Conservation (phyloP, 2,888 invertebrate species). For the Drosophila yooni region DNA sequence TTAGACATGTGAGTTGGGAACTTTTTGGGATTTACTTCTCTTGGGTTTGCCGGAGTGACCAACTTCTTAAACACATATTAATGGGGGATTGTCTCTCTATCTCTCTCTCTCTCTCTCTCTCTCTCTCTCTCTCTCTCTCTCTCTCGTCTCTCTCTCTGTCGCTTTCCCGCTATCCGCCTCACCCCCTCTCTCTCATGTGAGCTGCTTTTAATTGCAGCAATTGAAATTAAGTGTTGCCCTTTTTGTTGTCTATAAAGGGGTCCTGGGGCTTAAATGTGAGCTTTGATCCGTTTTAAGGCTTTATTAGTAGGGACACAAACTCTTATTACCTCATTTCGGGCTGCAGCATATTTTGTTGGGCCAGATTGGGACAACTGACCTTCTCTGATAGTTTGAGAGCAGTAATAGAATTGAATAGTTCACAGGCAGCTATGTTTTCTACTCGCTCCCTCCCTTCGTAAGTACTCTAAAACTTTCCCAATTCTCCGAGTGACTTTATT, state of each 20-base stretch:
- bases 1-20: slow-evolving; percentile 77
- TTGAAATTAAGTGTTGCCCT: slow-evolving; percentile 77
- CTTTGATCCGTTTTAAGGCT: slow-evolving; percentile 45
- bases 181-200: slow-evolving; percentile 46
- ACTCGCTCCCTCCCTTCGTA: neutral
- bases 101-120: no score
- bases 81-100: slow-evolving; percentile 23
- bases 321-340: slow-evolving; percentile 59
- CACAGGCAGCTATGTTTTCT: slow-evolving; percentile 1
- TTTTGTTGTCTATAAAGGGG: slow-evolving; percentile 42
- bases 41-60: slow-evolving; percentile 46
- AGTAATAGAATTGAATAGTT: slow-evolving; percentile 57
- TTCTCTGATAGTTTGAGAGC: slow-evolving; percentile 14
- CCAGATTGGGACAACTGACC: slow-evolving; percentile 27
- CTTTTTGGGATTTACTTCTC: slow-evolving; percentile 36
- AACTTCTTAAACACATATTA: slow-evolving; percentile 77
- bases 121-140: neutral
- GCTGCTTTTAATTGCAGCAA: slow-evolving; percentile 74
- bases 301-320: slow-evolving; percentile 61
- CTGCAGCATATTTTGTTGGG: neutral
- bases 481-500: slow-evolving; percentile 10
- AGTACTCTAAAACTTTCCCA: slow-evolving; percentile 10
- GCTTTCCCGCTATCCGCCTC: no score
- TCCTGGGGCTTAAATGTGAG: slow-evolving; percentile 26
- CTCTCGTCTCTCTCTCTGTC: no score